These are phyloP conservation scores for Argopecten irradians DNA, from an alignment of 1,140 invertebrate species.

Conservation along the genomic window DNA sequence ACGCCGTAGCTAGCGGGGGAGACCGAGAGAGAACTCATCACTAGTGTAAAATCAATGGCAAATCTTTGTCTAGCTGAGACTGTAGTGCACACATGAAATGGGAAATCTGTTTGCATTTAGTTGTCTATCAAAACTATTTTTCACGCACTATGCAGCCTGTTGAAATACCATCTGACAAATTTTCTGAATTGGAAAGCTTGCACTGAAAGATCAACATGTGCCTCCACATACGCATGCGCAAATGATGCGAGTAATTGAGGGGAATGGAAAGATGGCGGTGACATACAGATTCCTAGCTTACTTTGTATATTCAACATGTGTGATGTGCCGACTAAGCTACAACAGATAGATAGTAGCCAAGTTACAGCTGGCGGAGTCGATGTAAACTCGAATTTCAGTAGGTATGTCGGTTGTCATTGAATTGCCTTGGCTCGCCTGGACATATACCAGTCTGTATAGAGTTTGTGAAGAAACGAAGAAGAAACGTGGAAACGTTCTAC, in stretches of 20 bases:
- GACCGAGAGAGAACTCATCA: background rate
- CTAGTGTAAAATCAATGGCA: background rate
- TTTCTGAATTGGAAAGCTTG: slow-evolving; percentile 40
- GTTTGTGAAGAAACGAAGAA: slow-evolving; percentile 32
- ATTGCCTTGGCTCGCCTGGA: slow-evolving; percentile 27
- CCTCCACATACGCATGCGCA: slow-evolving; percentile 41
- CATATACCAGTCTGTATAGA: slow-evolving; percentile 3
- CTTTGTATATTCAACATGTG: slow-evolving; percentile 43
- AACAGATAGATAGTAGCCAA: background rate
- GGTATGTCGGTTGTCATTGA: slow-evolving; percentile 36
- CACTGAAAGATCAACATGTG: slow-evolving; percentile 44
- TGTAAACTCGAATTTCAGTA: background rate
- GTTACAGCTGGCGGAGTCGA: slow-evolving; percentile 24
- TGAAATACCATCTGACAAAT: slow-evolving; percentile 35
- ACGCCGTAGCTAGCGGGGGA: background rate
- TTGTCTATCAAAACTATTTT: background rate
- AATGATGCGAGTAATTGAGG: slow-evolving; percentile 45
- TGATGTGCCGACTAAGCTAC: background rate
- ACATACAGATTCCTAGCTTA: slow-evolving; percentile 19
- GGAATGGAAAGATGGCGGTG: slow-evolving; percentile 49
- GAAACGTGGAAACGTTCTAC: background rate
- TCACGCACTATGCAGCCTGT: background rate
- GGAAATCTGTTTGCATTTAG: slow-evolving; percentile 10
- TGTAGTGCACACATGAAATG: background rate
- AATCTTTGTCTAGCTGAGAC: background rate